These are phyloP conservation scores for Turnix velox DNA, from an alignment of 2,113 vertebrate genomes.

Conservation along the genomic window DNA sequence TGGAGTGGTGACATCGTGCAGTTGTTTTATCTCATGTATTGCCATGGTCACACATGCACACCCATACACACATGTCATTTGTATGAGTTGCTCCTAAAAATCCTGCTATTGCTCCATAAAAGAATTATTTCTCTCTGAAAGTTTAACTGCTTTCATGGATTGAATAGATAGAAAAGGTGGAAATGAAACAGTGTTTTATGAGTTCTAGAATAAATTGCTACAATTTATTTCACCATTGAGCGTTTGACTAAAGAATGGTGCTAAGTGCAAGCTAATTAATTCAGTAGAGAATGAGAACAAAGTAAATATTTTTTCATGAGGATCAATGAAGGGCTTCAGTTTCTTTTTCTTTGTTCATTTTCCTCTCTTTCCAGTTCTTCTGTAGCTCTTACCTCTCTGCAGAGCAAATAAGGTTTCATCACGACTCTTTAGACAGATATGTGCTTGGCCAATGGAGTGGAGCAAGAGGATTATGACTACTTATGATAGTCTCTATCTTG, in stretches of 20 bases:
- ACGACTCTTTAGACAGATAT: neutral
- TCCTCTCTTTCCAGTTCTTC: neutral
- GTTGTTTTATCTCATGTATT: neutral
- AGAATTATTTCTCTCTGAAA: neutral
- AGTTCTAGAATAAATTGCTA: neutral
- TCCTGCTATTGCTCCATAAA: neutral
- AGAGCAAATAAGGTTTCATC: neutral
- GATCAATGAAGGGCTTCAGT: neutral
- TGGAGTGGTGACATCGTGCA: neutral
- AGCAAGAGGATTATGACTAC: neutral
- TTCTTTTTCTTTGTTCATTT: neutral
- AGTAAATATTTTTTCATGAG: neutral
- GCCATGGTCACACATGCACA: fast-evolving
- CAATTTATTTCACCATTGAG: neutral
- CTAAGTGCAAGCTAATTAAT: neutral
- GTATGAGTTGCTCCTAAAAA: neutral
- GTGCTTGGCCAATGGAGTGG: neutral
- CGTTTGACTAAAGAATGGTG: neutral
- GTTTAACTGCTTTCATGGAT: neutral
- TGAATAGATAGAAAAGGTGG: neutral
- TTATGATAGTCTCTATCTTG: neutral
- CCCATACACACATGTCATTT: neutral
- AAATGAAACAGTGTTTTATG: neutral
- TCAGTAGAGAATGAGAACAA: neutral
- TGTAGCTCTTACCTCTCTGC: neutral